Evolutionary conservation across 2,888 invertebrate species (phyloP).

Genomic region (Brenthis daphne): DNA sequence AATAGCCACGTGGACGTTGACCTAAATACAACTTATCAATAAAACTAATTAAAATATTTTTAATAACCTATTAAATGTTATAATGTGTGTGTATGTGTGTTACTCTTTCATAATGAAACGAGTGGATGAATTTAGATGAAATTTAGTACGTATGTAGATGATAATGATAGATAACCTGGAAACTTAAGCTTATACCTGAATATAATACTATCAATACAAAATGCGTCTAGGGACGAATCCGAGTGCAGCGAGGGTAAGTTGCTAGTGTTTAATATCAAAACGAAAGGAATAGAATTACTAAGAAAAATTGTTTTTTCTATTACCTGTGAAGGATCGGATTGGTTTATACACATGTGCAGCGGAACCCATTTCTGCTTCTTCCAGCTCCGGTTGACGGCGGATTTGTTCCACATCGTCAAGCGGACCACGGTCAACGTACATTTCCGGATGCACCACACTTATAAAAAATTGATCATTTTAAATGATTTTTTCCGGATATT

Average conservation of each 20-base stretch:
- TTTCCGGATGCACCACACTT: constrained; percentile 64
- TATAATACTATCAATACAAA: too few relatives aligned
- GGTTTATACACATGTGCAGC: constrained; percentile 67
- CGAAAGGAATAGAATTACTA: background rate
- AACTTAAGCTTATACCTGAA: too few relatives aligned
- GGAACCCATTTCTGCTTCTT: constrained; percentile 73
- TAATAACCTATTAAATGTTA: too few relatives aligned
- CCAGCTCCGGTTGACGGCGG: constrained; percentile 73
- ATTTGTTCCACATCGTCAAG: constrained; percentile 75
- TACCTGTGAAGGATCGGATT: constrained; percentile 61
- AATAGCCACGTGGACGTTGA: constrained; percentile 4
- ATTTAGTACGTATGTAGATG: too few relatives aligned
- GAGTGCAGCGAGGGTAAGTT: too few relatives aligned
- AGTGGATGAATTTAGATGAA: too few relatives aligned
- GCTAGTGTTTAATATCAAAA: too few relatives aligned
- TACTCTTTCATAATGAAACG: too few relatives aligned
- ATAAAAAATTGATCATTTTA: background rate
- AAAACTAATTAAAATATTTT: background rate
- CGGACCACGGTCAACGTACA: constrained; percentile 69
- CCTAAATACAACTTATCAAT: background rate
- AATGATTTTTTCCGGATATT: background rate
- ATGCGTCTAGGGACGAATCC: too few relatives aligned
- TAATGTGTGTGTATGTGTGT: too few relatives aligned
- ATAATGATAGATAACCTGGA: too few relatives aligned
- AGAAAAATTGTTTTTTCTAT: background rate